Evolutionary conservation across 2,797 vertebrate genomes (phyloP), one percentile per base, ranked within the genome.

Genomic region (Siniperca obscura): DNA sequence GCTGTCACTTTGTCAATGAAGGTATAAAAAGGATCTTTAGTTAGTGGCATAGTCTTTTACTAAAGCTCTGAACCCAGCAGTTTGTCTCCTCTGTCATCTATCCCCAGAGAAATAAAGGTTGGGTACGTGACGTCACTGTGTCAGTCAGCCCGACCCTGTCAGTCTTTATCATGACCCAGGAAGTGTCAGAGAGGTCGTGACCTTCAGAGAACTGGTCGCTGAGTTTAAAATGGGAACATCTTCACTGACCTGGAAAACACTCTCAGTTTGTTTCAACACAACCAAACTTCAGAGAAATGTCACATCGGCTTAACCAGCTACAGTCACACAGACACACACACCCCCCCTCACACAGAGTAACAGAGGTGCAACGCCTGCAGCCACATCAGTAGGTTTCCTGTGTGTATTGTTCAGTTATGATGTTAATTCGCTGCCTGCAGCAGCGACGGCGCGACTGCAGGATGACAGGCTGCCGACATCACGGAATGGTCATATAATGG

Each of bases 221-320:
- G 52, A 6, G 50, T 64, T 78, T 38, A 40, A 56, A 87, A 59
- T 50, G 1, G 3, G 52, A 81, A 60, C 75, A 61, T 88, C 69
- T 60, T 46, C 67, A 64, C 52, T 89, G 91, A 92, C 89, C 88
- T 88, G 86, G 84, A 90, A 87, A 89, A 76, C 25, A 1, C 72
- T 36, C 70, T 79, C 74, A 44, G 16, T 84, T 81, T 70, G 68
- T 78, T 86, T 68, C 62, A 79, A 44, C 42, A 27, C 46, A 85
- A 80, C n/a, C 17, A 46, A 89, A 89, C 84, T 82, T 87, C 59
- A 66, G 70, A 85, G 68, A 83, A 88, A 87, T 84, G 90, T 91
- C 91, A 90, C 74, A 79, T 85, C 3, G 53, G 56, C 83, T 87
- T 78, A 81, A 84, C 50, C 77, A 48, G 64, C 56, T 17, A 16